A percentile compares a stretch with the other conserved stretches of the same genome.
These are phyloP conservation scores for Pyralis farinalis DNA, from an alignment of 2,888 invertebrate species.

Conservation along the genomic window DNA sequence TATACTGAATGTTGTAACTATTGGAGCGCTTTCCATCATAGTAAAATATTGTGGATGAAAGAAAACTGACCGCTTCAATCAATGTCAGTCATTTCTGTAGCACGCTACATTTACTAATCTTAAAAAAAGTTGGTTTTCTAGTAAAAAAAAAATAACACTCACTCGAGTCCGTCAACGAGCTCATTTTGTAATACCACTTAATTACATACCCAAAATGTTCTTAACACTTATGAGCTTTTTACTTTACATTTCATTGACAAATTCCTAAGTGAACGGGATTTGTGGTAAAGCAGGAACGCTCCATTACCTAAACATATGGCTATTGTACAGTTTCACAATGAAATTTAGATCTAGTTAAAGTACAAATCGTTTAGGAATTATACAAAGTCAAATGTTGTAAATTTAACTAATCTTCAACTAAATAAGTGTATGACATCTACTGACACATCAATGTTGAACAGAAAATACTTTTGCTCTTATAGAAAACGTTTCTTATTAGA, in stretches of 20 bases:
- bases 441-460: conserved; percentile 69
- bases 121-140: conserved; percentile 67
- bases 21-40: conserved; percentile 67
- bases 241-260: conserved; percentile 69
- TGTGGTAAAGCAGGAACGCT: conserved; percentile 67
- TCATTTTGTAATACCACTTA: conserved; percentile 73
- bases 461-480: conserved; percentile 67
- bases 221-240: conserved; percentile 72
- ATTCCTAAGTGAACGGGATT: conserved; percentile 62
- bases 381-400: conserved; percentile 71
- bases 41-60: conserved; percentile 80
- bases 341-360: conserved; percentile 79
- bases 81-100: conserved; percentile 71
- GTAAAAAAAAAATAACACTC: conserved; percentile 75
- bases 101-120: conserved; percentile 72
- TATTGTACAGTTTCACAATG: conserved; percentile 77
- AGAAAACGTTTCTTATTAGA: conserved; percentile 68
- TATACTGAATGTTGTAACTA: conserved; percentile 72
- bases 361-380: conserved; percentile 78
- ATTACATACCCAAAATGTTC: conserved; percentile 76
- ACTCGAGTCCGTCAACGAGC: conserved; percentile 71
- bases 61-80: conserved; percentile 73
- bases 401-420: conserved; percentile 77
- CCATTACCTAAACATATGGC: conserved; percentile 74
- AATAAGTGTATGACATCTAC: conserved; percentile 72